Evolutionary conservation across 2,113 vertebrate genomes (phyloP).

Genomic region (Charina bottae): DNA sequence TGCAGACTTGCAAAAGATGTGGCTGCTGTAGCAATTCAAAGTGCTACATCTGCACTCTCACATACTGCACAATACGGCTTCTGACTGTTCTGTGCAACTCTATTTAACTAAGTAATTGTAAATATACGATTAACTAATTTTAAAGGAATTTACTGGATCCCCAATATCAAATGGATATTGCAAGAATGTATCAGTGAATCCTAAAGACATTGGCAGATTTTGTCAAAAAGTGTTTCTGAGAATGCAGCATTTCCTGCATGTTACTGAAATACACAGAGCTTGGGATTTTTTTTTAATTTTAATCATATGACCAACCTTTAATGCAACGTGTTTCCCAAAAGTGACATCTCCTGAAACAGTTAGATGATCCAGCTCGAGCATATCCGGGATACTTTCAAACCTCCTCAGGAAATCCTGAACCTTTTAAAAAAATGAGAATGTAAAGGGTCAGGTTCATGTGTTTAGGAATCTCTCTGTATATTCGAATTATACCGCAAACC

Average conservation of each 20-base stretch:
- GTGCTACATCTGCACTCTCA: background rate
- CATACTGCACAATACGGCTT: background rate
- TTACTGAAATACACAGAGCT: background rate
- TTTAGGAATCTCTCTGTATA: background rate
- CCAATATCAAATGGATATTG: background rate
- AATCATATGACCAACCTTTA: constrained; percentile 83
- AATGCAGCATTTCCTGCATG: background rate
- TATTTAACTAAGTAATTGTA: background rate
- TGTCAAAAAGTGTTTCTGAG: background rate
- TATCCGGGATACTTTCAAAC: constrained; percentile 98
- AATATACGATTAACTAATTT: background rate
- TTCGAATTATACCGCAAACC: background rate
- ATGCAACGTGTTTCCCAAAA: constrained; percentile 93
- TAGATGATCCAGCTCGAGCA: constrained; percentile 98
- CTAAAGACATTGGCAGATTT: background rate
- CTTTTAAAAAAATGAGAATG: constrained; percentile 65
- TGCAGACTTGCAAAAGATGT: background rate
- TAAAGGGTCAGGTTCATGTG: background rate
- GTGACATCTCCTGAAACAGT: constrained; percentile 98
- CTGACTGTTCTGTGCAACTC: background rate
- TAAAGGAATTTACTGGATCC: background rate
- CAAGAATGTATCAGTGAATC: background rate
- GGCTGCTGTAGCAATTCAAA: background rate
- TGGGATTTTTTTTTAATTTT: background rate
- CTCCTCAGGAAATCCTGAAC: constrained; percentile 95